These are phyloP conservation scores for Ursus arctos DNA, from an alignment of 2,113 vertebrate genomes.

Conservation along the genomic window DNA sequence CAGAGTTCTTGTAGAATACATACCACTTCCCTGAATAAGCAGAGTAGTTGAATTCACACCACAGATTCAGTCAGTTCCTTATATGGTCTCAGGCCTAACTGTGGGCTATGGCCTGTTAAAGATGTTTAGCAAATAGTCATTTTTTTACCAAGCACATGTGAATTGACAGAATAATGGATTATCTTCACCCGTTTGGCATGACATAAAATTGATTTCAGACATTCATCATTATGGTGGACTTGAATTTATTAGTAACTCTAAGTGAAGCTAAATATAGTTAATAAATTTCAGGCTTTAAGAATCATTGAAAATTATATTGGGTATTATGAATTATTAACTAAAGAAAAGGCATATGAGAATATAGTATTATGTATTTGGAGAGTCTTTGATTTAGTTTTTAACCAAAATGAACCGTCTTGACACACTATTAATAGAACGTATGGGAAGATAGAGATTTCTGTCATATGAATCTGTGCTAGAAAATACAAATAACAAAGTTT, in stretches of 20 bases:
- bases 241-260: slow-evolving; percentile 56
- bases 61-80: slow-evolving; percentile 16
- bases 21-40: neutral
- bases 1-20: neutral
- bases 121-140: neutral
- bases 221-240: neutral
- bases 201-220: neutral
- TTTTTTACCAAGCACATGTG: neutral
- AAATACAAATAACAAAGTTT: neutral
- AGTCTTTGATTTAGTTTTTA: slow-evolving; percentile 46
- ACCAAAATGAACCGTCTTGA: neutral
- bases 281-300: slow-evolving; percentile 25
- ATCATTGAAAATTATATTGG: slow-evolving; percentile 38
- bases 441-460: neutral
- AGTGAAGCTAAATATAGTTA: slow-evolving; percentile 42
- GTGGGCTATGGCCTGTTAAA: neutral
- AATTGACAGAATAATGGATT: neutral
- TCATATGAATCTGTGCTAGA: neutral
- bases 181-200: neutral
- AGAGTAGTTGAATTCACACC: neutral
- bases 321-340: slow-evolving; percentile 54
- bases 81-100: neutral
- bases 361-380: neutral
- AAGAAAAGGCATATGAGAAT: neutral
- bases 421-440: neutral